phyloP scores from a whole-genome alignment of 2,113 vertebrate species.

The Salvelinus sp. region DNA sequence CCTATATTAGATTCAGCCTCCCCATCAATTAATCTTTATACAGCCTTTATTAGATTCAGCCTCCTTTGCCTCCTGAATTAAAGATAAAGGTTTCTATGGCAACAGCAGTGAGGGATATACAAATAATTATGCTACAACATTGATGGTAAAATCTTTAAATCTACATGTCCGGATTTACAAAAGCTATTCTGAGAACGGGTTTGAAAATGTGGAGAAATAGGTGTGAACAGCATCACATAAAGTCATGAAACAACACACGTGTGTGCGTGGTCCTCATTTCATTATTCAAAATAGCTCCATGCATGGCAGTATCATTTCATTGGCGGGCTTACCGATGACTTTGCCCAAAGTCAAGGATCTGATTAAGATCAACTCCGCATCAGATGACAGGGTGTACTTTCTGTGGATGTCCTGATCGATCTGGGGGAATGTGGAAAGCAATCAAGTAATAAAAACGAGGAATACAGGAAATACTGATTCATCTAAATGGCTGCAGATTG shows the following conservation, averaged over 20 bases:
- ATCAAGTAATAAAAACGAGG: constrained; percentile 64
- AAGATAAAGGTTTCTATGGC: constrained; percentile 31
- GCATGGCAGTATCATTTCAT: background rate
- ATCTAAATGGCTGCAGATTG: constrained; percentile 35
- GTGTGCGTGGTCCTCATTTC: background rate
- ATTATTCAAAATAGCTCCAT: background rate
- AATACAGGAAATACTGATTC: constrained; percentile 62
- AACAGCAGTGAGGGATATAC: constrained; percentile 11
- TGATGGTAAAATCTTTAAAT: background rate
- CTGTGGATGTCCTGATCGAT: constrained; percentile 79
- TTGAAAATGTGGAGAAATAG: background rate
- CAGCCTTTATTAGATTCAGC: constrained; percentile 19
- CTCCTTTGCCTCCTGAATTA: constrained; percentile 24
- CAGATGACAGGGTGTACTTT: constrained; percentile 80
- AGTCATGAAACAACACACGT: background rate
- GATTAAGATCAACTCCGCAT: constrained; percentile 76
- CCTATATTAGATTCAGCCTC: background rate
- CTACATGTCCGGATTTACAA: background rate
- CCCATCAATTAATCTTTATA: constrained; percentile 30
- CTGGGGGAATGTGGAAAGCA: constrained; percentile 59
- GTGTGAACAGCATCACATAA: background rate
- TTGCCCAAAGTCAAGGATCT: constrained; percentile 84
- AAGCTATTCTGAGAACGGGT: too few relatives aligned
- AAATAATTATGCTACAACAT: background rate
- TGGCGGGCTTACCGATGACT: constrained; percentile 76